A percentile compares a stretch with the other conserved stretches of the same genome.
These are phyloP conservation scores for Bubo blakistoni DNA, from an alignment of 2,113 vertebrate species.

Conservation along the genomic window DNA sequence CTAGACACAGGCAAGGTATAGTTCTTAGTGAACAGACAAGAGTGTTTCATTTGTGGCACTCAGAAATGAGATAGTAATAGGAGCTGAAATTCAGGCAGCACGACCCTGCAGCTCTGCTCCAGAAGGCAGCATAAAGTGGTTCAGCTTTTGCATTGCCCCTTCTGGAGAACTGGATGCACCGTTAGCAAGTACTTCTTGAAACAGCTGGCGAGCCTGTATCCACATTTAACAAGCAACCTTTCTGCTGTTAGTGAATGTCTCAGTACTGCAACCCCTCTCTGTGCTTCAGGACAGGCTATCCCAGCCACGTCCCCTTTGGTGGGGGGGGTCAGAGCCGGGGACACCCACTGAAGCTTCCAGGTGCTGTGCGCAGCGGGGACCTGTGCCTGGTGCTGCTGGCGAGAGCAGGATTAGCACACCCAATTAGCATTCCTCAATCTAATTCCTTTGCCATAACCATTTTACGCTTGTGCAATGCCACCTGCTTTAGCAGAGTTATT, in stretches of 20 bases:
- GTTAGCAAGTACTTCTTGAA: neutral
- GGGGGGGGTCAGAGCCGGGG: neutral
- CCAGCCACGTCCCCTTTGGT: neutral
- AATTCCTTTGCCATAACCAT: neutral
- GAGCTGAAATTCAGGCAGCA: neutral
- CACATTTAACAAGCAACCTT: fast-evolving
- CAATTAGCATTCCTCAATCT: neutral
- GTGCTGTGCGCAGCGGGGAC: neutral
- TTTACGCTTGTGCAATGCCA: neutral
- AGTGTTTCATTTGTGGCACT: neutral
- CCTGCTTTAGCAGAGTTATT: neutral
- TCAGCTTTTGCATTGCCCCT: neutral
- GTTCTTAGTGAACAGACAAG: neutral
- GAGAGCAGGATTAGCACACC: neutral
- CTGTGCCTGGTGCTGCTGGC: neutral
- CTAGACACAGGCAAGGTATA: neutral
- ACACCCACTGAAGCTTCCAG: fast-evolving
- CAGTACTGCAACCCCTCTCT: neutral
- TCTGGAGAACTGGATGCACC: neutral
- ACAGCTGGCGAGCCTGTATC: neutral
- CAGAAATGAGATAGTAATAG: neutral
- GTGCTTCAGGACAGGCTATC: neutral
- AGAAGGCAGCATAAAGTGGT: fast-evolving
- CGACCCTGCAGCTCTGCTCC: neutral
- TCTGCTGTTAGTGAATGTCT: neutral